Evolutionary conservation across 2,888 invertebrate species (phyloP).

Genomic region (Arge pagana): DNA sequence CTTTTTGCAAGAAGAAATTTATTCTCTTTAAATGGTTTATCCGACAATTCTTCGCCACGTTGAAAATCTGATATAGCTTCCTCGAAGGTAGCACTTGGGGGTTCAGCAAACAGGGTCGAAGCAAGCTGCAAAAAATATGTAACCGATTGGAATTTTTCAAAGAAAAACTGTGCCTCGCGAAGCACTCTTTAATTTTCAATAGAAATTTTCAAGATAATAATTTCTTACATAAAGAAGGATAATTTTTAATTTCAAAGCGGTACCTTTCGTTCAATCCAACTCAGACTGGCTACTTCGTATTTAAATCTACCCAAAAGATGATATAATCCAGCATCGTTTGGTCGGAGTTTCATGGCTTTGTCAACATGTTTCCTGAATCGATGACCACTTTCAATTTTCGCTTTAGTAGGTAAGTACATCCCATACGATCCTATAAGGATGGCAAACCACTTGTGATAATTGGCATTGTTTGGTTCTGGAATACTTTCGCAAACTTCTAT

Average conservation of each 20-base stretch:
- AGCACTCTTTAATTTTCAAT: too few species aligned
- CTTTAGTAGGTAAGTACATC: conserved; percentile 65
- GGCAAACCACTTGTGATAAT: conserved; percentile 77
- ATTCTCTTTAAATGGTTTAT: conserved; percentile 65
- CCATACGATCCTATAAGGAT: conserved; percentile 68
- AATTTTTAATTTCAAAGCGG: conserved; percentile 6
- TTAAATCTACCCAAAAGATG: conserved; percentile 74
- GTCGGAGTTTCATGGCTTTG: conserved; percentile 65
- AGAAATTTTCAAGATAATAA: background rate
- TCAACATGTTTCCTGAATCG: conserved; percentile 72
- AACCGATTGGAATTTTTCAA: background rate
- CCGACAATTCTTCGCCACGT: conserved; percentile 61
- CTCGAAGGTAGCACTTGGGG: conserved; percentile 66
- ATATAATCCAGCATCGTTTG: conserved; percentile 67
- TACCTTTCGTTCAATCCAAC: conserved; percentile 69
- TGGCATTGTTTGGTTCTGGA: conserved; percentile 60
- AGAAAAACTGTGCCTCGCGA: too few species aligned
- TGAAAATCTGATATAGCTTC: conserved; percentile 66
- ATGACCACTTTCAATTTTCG: conserved; percentile 69
- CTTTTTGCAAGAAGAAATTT: conserved; percentile 64
- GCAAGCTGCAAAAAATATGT: conserved; percentile 58
- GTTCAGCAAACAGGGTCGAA: conserved; percentile 66
- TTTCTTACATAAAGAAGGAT: background rate
- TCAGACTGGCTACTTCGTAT: conserved; percentile 66
- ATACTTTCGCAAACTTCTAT: conserved; percentile 63